phyloP scores from a whole-genome alignment of 2,888 invertebrate species.

The Cetonia aurata region DNA sequence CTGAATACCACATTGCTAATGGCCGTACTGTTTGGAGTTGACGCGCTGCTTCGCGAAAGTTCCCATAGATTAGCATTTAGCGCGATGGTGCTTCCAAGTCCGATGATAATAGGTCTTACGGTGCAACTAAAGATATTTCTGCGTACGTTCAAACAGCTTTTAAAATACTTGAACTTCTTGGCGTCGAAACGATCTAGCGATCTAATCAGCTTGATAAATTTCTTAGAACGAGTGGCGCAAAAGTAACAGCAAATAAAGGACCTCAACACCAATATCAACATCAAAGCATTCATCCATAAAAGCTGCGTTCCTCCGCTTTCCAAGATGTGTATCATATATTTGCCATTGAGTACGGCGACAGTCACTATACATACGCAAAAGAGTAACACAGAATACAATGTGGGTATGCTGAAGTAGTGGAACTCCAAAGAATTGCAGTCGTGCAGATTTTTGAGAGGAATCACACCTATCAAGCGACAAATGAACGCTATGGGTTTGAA shows the following conservation, averaged over 20 bases:
- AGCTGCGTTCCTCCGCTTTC: neutral
- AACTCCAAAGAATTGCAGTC: slow-evolving; percentile 32
- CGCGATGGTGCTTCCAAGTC: neutral
- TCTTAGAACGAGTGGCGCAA: slow-evolving; percentile 45
- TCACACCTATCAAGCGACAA: slow-evolving; percentile 52
- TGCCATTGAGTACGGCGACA: neutral
- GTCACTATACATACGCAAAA: neutral
- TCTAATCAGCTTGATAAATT: slow-evolving; percentile 51
- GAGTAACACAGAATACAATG: slow-evolving; percentile 23
- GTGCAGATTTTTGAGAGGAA: slow-evolving; percentile 52
- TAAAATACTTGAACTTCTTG: slow-evolving; percentile 40
- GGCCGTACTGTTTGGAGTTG: neutral
- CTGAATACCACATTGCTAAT: slow-evolving; percentile 48
- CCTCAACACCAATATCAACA: slow-evolving; percentile 46
- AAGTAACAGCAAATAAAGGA: slow-evolving; percentile 49
- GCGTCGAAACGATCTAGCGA: slow-evolving; percentile 51
- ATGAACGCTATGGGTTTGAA: slow-evolving; percentile 53
- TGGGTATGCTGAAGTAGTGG: slow-evolving; percentile 24
- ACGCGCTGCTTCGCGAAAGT: neutral
- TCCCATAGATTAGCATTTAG: neutral
- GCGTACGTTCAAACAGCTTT: neutral
- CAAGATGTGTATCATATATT: neutral
- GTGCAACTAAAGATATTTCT: neutral
- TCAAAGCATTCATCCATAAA: slow-evolving; percentile 35
- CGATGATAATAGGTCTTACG: neutral